Conservation (phyloP, 64 coral and sea anemone genomes). For the Acropora yongei region DNA sequence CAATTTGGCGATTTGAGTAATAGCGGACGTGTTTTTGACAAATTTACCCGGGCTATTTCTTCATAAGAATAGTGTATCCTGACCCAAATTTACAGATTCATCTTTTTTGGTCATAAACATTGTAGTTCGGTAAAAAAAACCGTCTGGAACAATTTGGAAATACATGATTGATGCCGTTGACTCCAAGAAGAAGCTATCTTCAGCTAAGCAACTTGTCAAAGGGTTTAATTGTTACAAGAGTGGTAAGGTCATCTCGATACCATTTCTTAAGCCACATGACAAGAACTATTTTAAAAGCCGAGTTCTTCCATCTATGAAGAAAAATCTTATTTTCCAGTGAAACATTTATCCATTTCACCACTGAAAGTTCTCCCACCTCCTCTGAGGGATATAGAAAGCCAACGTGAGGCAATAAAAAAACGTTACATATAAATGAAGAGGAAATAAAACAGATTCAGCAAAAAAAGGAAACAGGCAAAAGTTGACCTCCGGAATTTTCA, state of each 20-base stretch:
- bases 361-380: conserved; percentile 50
- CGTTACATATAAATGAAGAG: conserved; percentile 6
- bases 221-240: conserved; percentile 19
- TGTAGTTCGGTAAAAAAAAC: too few relatives aligned
- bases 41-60: too few relatives aligned
- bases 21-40: too few relatives aligned
- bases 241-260: not conserved
- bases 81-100: too few relatives aligned
- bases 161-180: conserved; percentile 33
- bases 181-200: not conserved
- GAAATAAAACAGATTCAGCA: not conserved
- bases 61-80: too few relatives aligned
- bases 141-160: conserved; percentile 29
- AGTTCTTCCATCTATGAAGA: conserved; percentile 35
- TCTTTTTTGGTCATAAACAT: not conserved
- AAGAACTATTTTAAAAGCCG: conserved; percentile 36
- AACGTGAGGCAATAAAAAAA: conserved; percentile 22
- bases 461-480: conserved; percentile 50
- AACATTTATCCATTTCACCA: conserved; percentile 49
- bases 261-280: not conserved
- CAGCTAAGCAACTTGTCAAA: conserved; percentile 35
- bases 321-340: conserved; percentile 25
- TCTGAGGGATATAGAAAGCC: conserved; percentile 26
- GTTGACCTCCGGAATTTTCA: conserved; percentile 44
- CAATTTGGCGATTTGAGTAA: too few relatives aligned